Evolutionary conservation across 1,140 invertebrate species (phyloP).

Genomic region (Hylyphantes graminicola): DNA sequence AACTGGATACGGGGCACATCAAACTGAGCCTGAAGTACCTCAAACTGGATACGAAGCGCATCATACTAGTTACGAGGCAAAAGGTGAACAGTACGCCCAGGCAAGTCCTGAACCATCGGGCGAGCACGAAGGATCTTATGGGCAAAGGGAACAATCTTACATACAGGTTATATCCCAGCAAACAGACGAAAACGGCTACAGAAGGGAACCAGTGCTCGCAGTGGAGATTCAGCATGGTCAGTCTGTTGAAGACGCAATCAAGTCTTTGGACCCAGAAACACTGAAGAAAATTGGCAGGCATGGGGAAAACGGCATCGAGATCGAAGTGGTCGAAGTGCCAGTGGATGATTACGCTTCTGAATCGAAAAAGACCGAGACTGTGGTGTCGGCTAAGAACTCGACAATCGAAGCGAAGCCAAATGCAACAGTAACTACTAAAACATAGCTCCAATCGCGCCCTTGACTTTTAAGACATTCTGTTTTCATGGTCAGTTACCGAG

Average conservation of each 20-base stretch:
- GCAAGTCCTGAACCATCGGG: neutral
- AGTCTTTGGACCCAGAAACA: constrained; percentile 46
- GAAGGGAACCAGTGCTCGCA: constrained; percentile 48
- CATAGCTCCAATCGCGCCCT: no score
- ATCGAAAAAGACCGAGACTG: constrained; percentile 48
- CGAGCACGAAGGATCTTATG: neutral
- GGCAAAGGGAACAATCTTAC: constrained; percentile 17
- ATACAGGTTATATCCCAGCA: constrained; percentile 38
- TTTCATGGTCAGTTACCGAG: no score
- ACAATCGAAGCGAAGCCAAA: neutral
- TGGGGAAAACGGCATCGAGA: constrained; percentile 48
- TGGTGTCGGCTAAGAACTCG: constrained; percentile 40
- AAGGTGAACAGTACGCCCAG: neutral
- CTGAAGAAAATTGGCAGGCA: constrained; percentile 42
- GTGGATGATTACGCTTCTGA: constrained; percentile 49
- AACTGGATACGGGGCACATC: neutral
- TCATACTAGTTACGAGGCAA: neutral
- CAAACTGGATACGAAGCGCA: neutral
- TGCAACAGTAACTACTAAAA: no score
- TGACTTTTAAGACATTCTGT: no score
- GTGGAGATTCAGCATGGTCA: constrained; percentile 49
- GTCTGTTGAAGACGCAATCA: constrained; percentile 48
- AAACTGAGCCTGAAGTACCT: neutral
- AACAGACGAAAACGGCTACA: constrained; percentile 39
- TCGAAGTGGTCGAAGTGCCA: constrained; percentile 58